phyloP scores from a whole-genome alignment of 2,888 invertebrate genomes.

The Cerceris ruficornis region DNA sequence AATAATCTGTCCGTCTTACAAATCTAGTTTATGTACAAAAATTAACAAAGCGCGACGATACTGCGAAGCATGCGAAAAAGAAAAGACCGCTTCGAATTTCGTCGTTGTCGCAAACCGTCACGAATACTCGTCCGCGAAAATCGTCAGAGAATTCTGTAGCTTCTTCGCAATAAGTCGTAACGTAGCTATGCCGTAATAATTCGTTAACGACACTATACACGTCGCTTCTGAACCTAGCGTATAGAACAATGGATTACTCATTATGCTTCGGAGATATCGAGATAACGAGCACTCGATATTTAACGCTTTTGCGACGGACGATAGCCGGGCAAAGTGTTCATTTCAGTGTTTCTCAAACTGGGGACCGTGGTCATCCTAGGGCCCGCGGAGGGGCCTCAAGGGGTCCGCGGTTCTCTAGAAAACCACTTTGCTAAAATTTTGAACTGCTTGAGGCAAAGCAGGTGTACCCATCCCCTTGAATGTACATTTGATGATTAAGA shows the following conservation, averaged over 20 bases:
- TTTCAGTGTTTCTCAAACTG: no score
- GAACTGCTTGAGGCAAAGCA: no score
- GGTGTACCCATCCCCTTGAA: no score
- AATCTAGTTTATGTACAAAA: conserved; percentile 75
- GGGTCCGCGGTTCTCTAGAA: no score
- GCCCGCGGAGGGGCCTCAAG: no score
- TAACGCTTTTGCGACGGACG: neutral
- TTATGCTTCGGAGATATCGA: conserved; percentile 66
- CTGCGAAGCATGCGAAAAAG: conserved; percentile 37
- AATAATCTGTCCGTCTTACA: conserved; percentile 67
- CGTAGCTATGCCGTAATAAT: conserved; percentile 27
- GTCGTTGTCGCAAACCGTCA: conserved; percentile 4
- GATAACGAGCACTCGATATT: conserved; percentile 22
- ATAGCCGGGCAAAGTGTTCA: no score
- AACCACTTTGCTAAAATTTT: no score
- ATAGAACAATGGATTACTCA: conserved; percentile 38
- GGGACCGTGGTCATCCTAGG: no score
- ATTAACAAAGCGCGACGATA: conserved; percentile 68
- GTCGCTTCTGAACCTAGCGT: conserved; percentile 15
- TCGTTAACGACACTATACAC: conserved; percentile 22
- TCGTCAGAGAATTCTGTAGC: conserved; percentile 21
- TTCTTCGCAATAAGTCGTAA: conserved; percentile 24
- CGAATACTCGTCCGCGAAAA: conserved; percentile 11
- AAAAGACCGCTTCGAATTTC: no score
- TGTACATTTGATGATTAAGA: no score